Base-by-base conservation (phyloP, 30 jellyfish, hydroid and myxozoan genomes). In the Hydractinia symbiolongicarpus region DNA sequence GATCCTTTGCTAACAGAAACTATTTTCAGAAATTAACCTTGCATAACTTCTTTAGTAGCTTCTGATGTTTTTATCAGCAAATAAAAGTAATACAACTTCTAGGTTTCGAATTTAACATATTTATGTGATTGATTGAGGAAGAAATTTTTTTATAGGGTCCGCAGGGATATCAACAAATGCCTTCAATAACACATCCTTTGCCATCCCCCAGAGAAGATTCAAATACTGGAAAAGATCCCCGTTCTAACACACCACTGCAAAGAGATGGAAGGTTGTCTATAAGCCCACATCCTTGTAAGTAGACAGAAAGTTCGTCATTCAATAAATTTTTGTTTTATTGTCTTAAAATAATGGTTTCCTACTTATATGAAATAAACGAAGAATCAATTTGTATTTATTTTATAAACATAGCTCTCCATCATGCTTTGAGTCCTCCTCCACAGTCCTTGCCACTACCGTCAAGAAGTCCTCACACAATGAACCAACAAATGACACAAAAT, bases 91-190 rank as follows among this genome's bases (percentile, higher is more conserved):
- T 30, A 30, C 2, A 30, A 30, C 44, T 30, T 30, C 44, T 30
- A 30, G 44, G 44, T 30, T 30, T 30, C 2, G 44, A 30, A 30
- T 30, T 30, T 30, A 30, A 30, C 44, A 30, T 30, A 30, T 30
- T 30, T 30, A 30, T 30, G 44, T 30, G 44, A 30, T 30, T 30
- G 44, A 30, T 30, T 30, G 44, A 30, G 44, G 44, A 0, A 30
- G 2, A 30, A 1, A 15, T 13, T 20, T 53, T 77, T 77, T 44
- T 49, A 9, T 16, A 77, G 85, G 74, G 57, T 30, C 53, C 85
- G 21, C 58, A 83, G 50, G 81, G 87, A 8, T 79, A 79, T 54
- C 85, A 77, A 66, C 82, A 62, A 53, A 79, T 79, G 87, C 84
- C 53, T 19, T 79, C 82, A n/a, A 19, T 79, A 79, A 53, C 86